Conservation (phyloP, 2,113 vertebrate species). For the Chloropsis hardwickii region DNA sequence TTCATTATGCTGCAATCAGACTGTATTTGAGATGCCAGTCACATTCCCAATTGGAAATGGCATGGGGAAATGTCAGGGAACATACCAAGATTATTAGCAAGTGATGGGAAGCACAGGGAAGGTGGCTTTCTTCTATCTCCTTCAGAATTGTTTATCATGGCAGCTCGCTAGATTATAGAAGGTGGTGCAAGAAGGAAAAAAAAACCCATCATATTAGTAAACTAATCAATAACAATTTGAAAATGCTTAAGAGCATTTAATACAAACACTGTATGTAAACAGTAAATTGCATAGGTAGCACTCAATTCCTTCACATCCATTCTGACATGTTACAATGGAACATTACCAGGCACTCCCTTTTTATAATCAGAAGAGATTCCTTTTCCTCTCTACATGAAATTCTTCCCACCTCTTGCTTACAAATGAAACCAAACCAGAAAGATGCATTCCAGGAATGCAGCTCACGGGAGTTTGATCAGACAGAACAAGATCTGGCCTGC, state of each 20-base stretch:
- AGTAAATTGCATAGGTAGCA: not conserved
- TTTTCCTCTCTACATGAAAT: not conserved
- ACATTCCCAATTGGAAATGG: not conserved
- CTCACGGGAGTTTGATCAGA: not conserved
- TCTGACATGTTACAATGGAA: not conserved
- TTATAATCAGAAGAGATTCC: not conserved
- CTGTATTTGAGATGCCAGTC: not conserved
- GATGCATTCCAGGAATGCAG: fast-evolving
- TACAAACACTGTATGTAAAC: not conserved
- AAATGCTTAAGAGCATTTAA: not conserved
- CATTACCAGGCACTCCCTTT: not conserved
- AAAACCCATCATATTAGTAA: not conserved
- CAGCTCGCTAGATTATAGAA: not conserved
- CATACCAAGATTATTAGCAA: not conserved
- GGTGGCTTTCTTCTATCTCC: not conserved
- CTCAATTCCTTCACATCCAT: not conserved
- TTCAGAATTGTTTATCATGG: not conserved
- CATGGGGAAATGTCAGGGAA: not conserved
- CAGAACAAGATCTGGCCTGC: not conserved
- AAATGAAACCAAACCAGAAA: not conserved
- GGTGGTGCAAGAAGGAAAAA: not conserved
- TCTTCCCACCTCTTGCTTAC: not conserved
- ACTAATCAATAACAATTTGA: not conserved
- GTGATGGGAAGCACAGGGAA: fast-evolving
- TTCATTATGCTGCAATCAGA: not conserved